Evolutionary conservation across 1,140 invertebrate genomes (phyloP), one percentile per base, ranked within the genome.

Genomic region (Drosophila grimshawi): DNA sequence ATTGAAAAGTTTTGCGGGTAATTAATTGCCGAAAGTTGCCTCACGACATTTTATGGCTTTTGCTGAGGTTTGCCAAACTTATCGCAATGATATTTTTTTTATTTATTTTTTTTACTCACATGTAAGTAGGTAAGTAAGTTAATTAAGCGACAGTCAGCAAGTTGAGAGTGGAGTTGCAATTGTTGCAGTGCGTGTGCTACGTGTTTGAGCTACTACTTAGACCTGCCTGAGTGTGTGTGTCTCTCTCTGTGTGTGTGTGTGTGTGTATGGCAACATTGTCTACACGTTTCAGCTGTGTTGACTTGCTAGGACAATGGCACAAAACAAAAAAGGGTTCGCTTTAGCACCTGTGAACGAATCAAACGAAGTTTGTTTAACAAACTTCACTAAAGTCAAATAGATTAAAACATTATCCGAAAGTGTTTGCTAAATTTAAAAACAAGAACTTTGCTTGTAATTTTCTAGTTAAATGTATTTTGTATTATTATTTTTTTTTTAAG

Each of bases 1-100:
- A 86, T 86, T 86, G 76, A 86, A 86, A 86, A 88, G 76, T 86
- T 86, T 86, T 86, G 76, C 72, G 63, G 83, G 88, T 86, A 86
- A 86, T 88, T 88, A 86, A 86, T 86, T 82, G 76, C 80, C 65
- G 64, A 82, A 86, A 86, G 68, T 82, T 86, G 76, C 70, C 83
- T 57, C 65, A 86, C 68, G 82, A 86, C 83, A 82, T 88, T 86
- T 82, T 86, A 82, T 80, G 83, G 79, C 63, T 68, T 88, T 74
- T 64, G 79, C 76, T 70, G 68, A 79, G 79, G 76, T 80, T 88
- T 86, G 70, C 72, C 71, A 52, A 63, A 63, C 72, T 48, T 55
- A 48, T 64, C 33, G 45, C 52, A n/a, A 51, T 4, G 51, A 57
- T 63, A 55, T 51, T 56, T 61, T 68, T 19, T 19, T 0, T 4